Evolutionary conservation across 2,797 vertebrate genomes (phyloP).

Genomic region (Garrulus glandarius): DNA sequence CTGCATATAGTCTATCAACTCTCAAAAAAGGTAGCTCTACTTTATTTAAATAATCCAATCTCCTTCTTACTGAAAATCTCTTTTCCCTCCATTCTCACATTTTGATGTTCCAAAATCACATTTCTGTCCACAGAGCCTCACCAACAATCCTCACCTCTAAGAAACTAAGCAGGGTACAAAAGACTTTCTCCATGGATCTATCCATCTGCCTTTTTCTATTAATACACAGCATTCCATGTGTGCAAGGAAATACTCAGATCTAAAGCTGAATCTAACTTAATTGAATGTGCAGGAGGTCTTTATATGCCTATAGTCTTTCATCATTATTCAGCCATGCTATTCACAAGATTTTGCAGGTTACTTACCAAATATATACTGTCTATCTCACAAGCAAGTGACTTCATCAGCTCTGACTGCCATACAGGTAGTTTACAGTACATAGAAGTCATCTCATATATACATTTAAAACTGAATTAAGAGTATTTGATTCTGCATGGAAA

Average conservation of each 20-base stretch:
- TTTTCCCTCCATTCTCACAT: neutral
- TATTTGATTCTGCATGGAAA: neutral
- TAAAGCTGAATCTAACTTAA: neutral
- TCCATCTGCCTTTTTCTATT: neutral
- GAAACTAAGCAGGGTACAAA: neutral
- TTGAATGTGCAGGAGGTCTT: neutral
- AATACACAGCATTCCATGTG: neutral
- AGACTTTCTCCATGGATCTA: neutral
- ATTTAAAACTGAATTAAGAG: neutral
- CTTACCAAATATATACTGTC: neutral
- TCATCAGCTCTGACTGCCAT: neutral
- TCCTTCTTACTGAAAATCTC: neutral
- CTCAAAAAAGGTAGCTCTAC: neutral
- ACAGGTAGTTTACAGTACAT: neutral
- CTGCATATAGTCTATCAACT: neutral
- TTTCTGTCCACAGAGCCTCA: neutral
- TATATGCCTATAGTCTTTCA: neutral
- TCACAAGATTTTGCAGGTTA: neutral
- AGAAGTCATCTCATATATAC: neutral
- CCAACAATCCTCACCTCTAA: accelerated
- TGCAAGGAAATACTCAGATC: neutral
- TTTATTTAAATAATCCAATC: neutral
- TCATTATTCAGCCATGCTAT: neutral
- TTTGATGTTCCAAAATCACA: neutral
- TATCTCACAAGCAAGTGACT: neutral